Evolutionary conservation across 1,140 invertebrate species (phyloP), one percentile per base, ranked within the genome.

Genomic region (Bombus huntii): DNA sequence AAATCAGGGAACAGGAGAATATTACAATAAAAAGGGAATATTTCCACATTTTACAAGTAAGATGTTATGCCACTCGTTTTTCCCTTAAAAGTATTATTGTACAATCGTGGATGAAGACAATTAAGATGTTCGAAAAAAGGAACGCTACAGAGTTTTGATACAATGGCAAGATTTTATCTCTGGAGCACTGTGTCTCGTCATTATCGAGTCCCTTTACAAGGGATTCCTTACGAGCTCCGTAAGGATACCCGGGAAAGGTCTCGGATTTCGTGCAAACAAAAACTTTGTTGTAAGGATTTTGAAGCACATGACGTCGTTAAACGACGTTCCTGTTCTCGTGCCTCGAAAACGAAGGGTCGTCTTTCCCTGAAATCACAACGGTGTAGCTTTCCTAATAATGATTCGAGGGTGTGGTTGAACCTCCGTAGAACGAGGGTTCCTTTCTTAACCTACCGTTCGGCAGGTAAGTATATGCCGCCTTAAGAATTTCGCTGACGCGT

Each of bases 321-420:
- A 88, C 65, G 78, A 87, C 57, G 66, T 53, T 47, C 66, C n/a
- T 15, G 47, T 85, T 18, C 37, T 37, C 47, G 44, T n/a, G 68
- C 59, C 37, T 57, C 53, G 28, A 62, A 39, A 59, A 47, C 47
- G 31, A 65, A 65, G 86, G 83, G 74, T 80, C 71, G 73, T 39
- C 42, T 88, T 86, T 86, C 71, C 65, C 59, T 53, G 79, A 47
- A 73, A 88, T 90, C 76, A 73, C 81, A 47, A 74, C 71, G 72
- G 71, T 39, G 68, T 70, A 82, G 86, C 89, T 86, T 79, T 90
- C 88, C 81, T 85, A 86, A 87, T 88, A 90, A 90, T 83, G 89
- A 90, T 82, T 71, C 71, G 80, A 77, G 89, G 73, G 86, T 90
- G 77, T 83, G 87, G 87, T 85, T 62, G 83, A 86, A 81, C 37